Conservation (phyloP, 2,113 vertebrate species). For the Microcebus ravelobensis region DNA sequence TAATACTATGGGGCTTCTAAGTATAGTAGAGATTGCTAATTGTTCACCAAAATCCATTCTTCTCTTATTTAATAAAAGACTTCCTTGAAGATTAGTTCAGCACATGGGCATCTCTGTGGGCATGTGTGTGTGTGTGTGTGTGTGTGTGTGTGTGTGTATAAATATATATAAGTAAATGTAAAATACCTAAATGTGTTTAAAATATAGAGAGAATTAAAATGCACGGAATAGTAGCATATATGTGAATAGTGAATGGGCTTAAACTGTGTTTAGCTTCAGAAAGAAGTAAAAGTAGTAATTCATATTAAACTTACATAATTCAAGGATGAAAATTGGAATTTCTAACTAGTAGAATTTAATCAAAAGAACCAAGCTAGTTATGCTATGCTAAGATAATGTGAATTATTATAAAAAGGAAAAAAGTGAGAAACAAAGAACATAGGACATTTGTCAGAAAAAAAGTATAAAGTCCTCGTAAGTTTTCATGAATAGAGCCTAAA, state of each 20-base stretch:
- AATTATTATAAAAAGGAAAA: background rate
- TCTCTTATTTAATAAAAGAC: background rate
- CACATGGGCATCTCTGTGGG: background rate
- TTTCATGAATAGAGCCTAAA: background rate
- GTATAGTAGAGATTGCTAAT: background rate
- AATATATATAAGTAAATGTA: background rate
- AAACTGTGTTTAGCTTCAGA: background rate
- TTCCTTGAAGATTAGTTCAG: background rate
- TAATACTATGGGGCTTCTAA: background rate
- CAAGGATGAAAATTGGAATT: background rate
- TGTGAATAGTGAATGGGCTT: background rate
- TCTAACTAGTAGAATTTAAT: background rate
- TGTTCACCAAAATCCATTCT: background rate
- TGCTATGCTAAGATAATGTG: background rate
- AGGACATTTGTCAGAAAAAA: background rate
- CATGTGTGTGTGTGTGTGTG: background rate
- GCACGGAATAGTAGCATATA: background rate
- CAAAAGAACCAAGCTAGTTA: background rate
- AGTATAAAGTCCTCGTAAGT: background rate
- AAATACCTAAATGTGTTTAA: background rate
- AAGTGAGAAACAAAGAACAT: background rate
- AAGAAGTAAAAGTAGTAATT: constrained; percentile 12
- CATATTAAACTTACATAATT: background rate
- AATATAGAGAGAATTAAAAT: background rate
- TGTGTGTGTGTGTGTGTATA: background rate